Evolutionary conservation across 2,888 invertebrate genomes (phyloP).

Genomic region (Parasteatoda lunata): DNA sequence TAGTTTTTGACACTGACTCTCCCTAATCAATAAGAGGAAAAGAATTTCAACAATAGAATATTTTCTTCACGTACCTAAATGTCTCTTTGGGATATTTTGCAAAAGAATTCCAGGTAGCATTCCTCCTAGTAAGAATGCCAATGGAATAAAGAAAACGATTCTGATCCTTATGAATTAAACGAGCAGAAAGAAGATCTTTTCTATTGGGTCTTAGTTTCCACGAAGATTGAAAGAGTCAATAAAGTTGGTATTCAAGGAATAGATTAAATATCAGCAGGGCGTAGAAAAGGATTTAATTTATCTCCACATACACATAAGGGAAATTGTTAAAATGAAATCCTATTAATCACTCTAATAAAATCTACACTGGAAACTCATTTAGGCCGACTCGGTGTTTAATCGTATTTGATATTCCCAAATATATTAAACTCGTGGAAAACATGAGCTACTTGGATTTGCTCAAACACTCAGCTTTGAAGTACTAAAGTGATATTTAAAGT

Average conservation of each 20-base stretch:
- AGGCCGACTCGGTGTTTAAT: not conserved
- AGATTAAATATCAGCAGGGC: constrained; percentile 18
- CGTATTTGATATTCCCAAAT: not conserved
- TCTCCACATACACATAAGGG: not conserved
- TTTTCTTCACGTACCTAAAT: too few relatives aligned
- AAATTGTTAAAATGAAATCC: constrained; percentile 11
- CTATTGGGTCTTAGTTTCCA: not conserved
- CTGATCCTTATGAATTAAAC: not conserved
- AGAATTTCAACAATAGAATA: too few relatives aligned
- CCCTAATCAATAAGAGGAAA: too few relatives aligned
- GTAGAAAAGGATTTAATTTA: constrained; percentile 6
- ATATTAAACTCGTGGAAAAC: not conserved
- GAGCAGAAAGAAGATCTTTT: not conserved
- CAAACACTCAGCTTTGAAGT: not conserved
- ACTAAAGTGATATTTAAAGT: not conserved
- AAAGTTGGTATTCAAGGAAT: not conserved
- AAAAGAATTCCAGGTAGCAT: too few relatives aligned
- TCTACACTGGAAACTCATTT: not conserved
- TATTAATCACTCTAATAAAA: constrained; percentile 7
- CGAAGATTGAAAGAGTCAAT: constrained; percentile 21
- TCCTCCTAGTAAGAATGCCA: not conserved
- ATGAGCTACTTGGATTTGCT: not conserved
- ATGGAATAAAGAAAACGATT: not conserved
- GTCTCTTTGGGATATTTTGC: too few relatives aligned
- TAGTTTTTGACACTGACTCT: too few relatives aligned